Evolutionary conservation across 2,888 invertebrate genomes (phyloP).

Genomic region (Ectobius pallidus): DNA sequence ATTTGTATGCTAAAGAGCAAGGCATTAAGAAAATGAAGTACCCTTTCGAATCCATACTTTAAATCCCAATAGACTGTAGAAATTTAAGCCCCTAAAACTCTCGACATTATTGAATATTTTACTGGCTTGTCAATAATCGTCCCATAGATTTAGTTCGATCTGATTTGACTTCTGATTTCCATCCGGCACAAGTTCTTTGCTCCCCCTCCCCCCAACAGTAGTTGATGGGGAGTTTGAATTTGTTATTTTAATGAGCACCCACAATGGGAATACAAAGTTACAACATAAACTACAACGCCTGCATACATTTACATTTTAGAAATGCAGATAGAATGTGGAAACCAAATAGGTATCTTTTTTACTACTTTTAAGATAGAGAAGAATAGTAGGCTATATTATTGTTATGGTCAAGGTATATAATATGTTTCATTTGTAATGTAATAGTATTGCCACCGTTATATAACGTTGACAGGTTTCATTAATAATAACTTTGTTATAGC

Average conservation of each 20-base stretch:
- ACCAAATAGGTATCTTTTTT: no score
- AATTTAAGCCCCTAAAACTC: neutral
- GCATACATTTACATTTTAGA: neutral
- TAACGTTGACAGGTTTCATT: no score
- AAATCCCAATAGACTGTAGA: neutral
- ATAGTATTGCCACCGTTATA: no score
- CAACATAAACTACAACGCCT: neutral
- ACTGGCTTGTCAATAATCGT: neutral
- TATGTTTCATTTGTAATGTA: no score
- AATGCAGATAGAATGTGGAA: no score
- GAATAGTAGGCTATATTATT: no score
- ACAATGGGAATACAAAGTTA: neutral
- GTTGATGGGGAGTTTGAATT: neutral
- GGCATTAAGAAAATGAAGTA: constrained; percentile 2
- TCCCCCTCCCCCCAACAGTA: neutral
- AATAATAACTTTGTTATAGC: no score
- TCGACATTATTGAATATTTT: neutral
- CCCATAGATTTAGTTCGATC: neutral
- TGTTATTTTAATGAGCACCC: neutral
- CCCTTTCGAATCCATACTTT: neutral
- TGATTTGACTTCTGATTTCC: neutral
- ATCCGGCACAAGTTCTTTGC: neutral
- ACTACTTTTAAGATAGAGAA: no score
- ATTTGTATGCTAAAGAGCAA: neutral
- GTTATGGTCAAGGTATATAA: no score